These are phyloP conservation scores for Selene dorsalis DNA, from an alignment of 2,797 vertebrate species.

Conservation along the genomic window DNA sequence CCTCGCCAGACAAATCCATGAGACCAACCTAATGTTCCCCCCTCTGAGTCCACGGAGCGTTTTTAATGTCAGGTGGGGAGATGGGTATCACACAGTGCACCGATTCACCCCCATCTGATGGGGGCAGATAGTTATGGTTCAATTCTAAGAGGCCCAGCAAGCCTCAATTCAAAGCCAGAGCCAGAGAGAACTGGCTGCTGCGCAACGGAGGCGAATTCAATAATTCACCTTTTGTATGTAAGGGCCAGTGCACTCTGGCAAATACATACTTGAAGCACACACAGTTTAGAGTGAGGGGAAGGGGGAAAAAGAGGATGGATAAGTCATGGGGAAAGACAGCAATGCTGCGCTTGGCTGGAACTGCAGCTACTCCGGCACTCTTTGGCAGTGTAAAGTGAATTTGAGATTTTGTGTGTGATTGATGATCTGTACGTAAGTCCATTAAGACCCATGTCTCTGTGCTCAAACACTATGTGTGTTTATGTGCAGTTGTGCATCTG, in stretches of 20 bases:
- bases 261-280: constrained; percentile 66
- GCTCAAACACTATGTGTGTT: constrained; percentile 52
- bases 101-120: constrained; percentile 65
- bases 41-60: constrained; percentile 53
- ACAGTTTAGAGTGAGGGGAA: constrained; percentile 41
- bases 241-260: constrained; percentile 55
- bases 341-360: constrained; percentile 67
- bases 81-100: constrained; percentile 72
- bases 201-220: constrained; percentile 69
- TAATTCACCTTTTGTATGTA: constrained; percentile 70
- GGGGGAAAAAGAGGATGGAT: constrained; percentile 39
- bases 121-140: constrained; percentile 71
- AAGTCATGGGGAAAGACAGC: constrained; percentile 71
- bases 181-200: constrained; percentile 43
- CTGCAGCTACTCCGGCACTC: constrained; percentile 50
- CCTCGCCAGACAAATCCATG: constrained; percentile 71
- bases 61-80: constrained; percentile 75
- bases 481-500: constrained; percentile 9
- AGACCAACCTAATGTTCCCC: constrained; percentile 68
- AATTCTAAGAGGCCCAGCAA: constrained; percentile 60
- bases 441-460: constrained; percentile 48
- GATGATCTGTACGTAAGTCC: constrained; percentile 60
- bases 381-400: constrained; percentile 62
- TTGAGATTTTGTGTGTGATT: constrained; percentile 56
- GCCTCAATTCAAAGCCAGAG: constrained; percentile 46